Base-by-base conservation (phyloP, 2,797 vertebrate genomes). In the Paramormyrops hopkinsi region DNA sequence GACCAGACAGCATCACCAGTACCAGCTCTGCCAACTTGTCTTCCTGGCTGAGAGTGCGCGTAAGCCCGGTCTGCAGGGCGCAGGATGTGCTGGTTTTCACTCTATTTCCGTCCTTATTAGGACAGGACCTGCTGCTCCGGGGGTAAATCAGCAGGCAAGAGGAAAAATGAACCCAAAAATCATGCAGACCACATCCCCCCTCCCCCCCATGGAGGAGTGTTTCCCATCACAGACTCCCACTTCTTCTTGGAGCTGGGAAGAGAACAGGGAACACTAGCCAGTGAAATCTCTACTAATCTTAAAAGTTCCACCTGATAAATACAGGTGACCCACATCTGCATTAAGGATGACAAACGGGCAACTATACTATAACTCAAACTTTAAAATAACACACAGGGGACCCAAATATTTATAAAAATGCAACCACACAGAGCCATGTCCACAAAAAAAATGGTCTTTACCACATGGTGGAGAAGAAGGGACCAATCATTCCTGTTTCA, bases 41-140 rank as follows among this genome's bases (percentile, higher is more conserved):
- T 22, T 82, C 76, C 76, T 44, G 76, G 41, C n/a, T 46, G 37
- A 46, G 76, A 22, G 17, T n/a, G 76, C 2, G 8, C 6, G 2
- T 8, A 46, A 46, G 7, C 41, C 76, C 8, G 1, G 17, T 82
- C 41, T 82, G 76, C 76, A 82, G 76, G 76, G 76, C 6, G 44
- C 41, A 82, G 76, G 76, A 46, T 82, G 37, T 46, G 41, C 76
- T 46, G 76, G 8, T 82, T 82, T 82, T 46, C 5, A 76, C 69
- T 76, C 69, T 76, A 76, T 76, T 76, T 76, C 76, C n/a, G 41
- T 46, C 41, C 76, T 82, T 82, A 82, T 82, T 82, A 82, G 76
- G 76, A 46, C 76, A 82, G 41, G 41, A 82, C 76, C 76, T 82
- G 76, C 76, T 46, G 76, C 41, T 22, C 76, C 76, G 2, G 41